Conservation (phyloP, 2,888 invertebrate species). For the Saturnia japonica region DNA sequence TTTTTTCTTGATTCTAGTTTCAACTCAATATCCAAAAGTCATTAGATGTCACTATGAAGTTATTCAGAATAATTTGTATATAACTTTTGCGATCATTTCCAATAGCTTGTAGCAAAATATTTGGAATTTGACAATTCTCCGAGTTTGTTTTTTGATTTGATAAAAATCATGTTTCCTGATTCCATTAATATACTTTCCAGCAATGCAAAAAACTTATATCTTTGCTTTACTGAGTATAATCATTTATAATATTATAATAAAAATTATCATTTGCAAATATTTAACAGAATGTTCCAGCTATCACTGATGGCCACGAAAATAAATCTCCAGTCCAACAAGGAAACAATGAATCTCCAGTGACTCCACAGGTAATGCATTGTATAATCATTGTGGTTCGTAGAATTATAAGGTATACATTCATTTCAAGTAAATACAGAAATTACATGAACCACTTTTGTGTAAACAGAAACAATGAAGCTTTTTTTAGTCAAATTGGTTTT, state of each 20-base stretch:
- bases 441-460: background rate
- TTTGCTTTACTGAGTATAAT: background rate
- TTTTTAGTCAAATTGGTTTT: background rate
- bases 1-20: background rate
- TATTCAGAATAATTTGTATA: background rate
- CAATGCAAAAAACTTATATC: background rate
- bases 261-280: background rate
- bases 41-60: background rate
- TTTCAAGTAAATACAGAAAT: background rate
- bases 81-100: background rate
- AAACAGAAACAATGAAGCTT: no score
- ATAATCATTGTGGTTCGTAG: background rate
- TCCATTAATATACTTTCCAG: background rate
- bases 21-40: background rate
- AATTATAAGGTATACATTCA: background rate
- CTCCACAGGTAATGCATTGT: slow-evolving; percentile 59
- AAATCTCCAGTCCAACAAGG: slow-evolving; percentile 57
- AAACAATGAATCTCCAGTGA: slow-evolving; percentile 62
- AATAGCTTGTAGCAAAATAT: no score
- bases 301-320: slow-evolving; percentile 72
- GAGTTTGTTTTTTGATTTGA: no score
- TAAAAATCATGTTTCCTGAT: no score
- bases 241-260: background rate
- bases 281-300: slow-evolving; percentile 74
- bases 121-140: background rate